phyloP scores from a whole-genome alignment of 2,113 vertebrate genomes.

The Ifrita kowaldi region DNA sequence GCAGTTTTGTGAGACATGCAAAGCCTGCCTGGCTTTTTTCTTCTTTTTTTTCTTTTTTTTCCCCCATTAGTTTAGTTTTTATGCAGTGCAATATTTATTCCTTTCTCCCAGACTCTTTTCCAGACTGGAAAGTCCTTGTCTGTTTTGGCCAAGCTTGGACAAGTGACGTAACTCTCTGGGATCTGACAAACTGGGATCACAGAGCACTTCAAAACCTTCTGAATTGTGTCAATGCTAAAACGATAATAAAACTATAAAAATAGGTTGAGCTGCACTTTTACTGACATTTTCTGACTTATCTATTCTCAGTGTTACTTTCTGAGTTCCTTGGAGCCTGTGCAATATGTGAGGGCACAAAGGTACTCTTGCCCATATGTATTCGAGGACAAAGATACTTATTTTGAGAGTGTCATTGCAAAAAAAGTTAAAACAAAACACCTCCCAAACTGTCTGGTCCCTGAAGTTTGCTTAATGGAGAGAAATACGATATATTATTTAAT shows the following conservation, averaged over 20 bases:
- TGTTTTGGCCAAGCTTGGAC: background rate
- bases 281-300: background rate
- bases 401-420: background rate
- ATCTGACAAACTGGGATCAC: background rate
- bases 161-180: background rate
- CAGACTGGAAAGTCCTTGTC: background rate
- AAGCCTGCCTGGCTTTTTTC: background rate
- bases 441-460: background rate
- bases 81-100: background rate
- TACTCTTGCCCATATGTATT: background rate
- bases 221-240: background rate
- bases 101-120: background rate
- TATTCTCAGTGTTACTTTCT: background rate
- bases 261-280: background rate
- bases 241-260: background rate
- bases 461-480: background rate
- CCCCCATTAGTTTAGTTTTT: background rate
- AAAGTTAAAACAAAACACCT: background rate
- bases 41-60: too few relatives aligned
- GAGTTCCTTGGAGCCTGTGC: background rate
- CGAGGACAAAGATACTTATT: background rate
- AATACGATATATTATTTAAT: background rate
- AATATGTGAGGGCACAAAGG: background rate
- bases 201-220: background rate
- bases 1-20: background rate